A percentile compares a stretch with the other conserved stretches of the same genome.
These are phyloP conservation scores for Ophion ellenae DNA, from an alignment of 2,888 invertebrate species.

Conservation along the genomic window DNA sequence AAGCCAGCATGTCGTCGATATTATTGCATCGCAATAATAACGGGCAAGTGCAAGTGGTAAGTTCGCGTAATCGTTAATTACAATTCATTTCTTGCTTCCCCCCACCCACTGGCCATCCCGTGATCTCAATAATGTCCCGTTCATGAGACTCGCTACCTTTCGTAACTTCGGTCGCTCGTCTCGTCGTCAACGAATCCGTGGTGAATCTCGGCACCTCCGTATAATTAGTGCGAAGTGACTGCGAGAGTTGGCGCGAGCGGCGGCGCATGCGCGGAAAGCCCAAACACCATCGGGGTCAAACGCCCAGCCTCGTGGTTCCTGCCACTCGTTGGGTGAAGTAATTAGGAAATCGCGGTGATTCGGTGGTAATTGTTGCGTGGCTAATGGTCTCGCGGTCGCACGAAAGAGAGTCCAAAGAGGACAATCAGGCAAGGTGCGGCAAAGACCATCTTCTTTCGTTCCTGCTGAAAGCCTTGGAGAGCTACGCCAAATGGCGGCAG, in stretches of 20 bases:
- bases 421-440: constrained; percentile 64
- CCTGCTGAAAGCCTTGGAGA: not conserved
- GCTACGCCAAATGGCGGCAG: constrained; percentile 7
- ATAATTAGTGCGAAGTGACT: constrained; percentile 45
- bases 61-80: constrained; percentile 80
- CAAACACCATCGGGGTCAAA: constrained; percentile 47
- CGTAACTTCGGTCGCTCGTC: constrained; percentile 48
- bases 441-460: constrained; percentile 31
- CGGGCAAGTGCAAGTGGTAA: constrained; percentile 94
- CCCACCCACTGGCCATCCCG: not conserved
- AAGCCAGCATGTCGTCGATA: constrained; percentile 93
- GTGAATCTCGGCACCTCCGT: constrained; percentile 30
- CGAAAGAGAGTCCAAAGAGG: constrained; percentile 37
- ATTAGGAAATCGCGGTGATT: constrained; percentile 52
- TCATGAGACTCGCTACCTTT: constrained; percentile 4
- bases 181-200: constrained; percentile 61
- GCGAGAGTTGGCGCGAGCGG: constrained; percentile 3
- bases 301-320: constrained; percentile 22
- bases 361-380: constrained; percentile 33
- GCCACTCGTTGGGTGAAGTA: constrained; percentile 32
- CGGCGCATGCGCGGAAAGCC: constrained; percentile 15
- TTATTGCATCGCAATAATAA: constrained; percentile 92
- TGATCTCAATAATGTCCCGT: constrained; percentile 10
- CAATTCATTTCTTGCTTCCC: constrained; percentile 5
- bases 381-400: constrained; percentile 34